Percentiles rank a stretch among this genome's conserved stretches.
Conservation (phyloP, 2,797 vertebrate species). For the Sarcoramphus papa region DNA sequence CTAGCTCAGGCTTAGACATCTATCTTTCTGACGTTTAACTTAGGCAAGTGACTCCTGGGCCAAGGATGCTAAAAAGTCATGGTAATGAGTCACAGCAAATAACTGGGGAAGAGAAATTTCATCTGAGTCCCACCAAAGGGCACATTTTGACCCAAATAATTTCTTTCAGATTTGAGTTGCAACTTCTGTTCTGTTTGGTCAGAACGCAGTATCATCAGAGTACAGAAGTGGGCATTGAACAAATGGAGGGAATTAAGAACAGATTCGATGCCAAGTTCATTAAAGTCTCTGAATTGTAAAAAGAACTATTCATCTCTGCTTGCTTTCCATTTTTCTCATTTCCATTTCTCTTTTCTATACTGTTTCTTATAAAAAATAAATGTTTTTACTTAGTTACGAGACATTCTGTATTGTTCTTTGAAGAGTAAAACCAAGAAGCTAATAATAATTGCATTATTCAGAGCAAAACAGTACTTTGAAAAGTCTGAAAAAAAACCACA, state of each 20-base stretch:
- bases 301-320: constrained; percentile 53
- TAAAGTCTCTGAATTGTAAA: constrained; percentile 48
- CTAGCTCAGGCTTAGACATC: neutral
- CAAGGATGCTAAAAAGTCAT: neutral
- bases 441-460: neutral
- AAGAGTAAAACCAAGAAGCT: neutral
- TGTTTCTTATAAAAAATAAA: constrained; percentile 18
- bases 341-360: neutral
- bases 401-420: neutral
- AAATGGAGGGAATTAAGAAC: constrained; percentile 60
- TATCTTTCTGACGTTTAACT: constrained; percentile 35
- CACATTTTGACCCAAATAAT: neutral
- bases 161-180: constrained; percentile 36
- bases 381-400: neutral
- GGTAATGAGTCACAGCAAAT: neutral
- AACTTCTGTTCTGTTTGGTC: constrained; percentile 35
- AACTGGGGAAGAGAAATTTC: neutral
- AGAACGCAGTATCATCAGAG: constrained; percentile 14
- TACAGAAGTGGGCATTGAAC: neutral
- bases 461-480: neutral
- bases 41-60: neutral
- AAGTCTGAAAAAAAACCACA: neutral
- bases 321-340: neutral
- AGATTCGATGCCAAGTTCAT: constrained; percentile 39
- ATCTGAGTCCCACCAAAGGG: neutral